These are phyloP conservation scores for Drosophila nr. medialis DNA, from an alignment of 2,888 invertebrate species.

Conservation along the genomic window DNA sequence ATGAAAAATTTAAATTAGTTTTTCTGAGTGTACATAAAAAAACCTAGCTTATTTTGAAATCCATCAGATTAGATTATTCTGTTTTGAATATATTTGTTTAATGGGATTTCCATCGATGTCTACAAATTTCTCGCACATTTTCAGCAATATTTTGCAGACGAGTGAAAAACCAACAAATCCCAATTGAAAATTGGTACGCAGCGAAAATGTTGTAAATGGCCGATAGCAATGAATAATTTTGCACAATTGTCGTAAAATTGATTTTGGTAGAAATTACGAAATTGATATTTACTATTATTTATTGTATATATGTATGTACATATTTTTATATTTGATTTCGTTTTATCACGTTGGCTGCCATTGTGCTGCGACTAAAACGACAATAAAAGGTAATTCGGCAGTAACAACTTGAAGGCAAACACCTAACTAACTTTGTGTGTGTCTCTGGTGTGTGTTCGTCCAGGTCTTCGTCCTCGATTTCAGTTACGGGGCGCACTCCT, in stretches of 20 bases:
- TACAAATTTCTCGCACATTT: conserved; percentile 3
- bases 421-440: conserved; percentile 69
- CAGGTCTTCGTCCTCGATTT: conserved; percentile 23
- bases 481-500: conserved; percentile 21
- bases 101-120: conserved; percentile 15
- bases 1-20: not conserved
- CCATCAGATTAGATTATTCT: not conserved
- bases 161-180: conserved; percentile 12
- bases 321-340: conserved; percentile 32
- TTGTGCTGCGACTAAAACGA: conserved; percentile 57
- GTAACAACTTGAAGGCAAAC: conserved; percentile 76
- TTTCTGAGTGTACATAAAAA: not conserved
- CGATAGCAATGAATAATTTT: conserved; percentile 28
- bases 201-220: conserved; percentile 15
- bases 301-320: not conserved
- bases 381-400: conserved; percentile 78
- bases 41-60: not conserved
- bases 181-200: conserved; percentile 13
- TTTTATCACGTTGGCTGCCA: conserved; percentile 44
- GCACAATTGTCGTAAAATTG: conserved; percentile 18
- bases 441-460: conserved; percentile 18
- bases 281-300: conserved; percentile 12
- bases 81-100: conserved; percentile 5
- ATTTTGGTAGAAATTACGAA: conserved; percentile 16
- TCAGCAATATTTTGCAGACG: not conserved